Percentiles rank a stretch among this genome's conserved stretches.
Evolutionary conservation across 2,113 vertebrate species (phyloP).

Genomic region (Epinephelus cyanopodus): DNA sequence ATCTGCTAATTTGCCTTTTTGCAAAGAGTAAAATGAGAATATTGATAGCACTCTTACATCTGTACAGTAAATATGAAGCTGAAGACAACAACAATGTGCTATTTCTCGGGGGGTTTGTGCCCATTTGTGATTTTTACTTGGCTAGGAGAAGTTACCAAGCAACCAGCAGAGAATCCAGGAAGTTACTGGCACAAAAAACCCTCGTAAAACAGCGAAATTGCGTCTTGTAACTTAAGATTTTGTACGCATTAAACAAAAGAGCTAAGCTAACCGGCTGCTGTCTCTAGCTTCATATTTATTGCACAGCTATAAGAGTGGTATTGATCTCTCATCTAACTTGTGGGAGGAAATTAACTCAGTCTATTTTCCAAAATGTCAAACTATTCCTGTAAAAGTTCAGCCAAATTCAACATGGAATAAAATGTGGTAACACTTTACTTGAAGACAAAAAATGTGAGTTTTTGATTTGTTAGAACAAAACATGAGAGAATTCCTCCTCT

Average conservation of each 20-base stretch:
- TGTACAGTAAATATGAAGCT: background rate
- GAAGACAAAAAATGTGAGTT: background rate
- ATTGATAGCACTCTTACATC: background rate
- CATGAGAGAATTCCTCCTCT: background rate
- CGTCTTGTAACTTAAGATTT: background rate
- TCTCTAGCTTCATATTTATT: background rate
- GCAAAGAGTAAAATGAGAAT: background rate
- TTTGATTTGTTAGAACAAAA: background rate
- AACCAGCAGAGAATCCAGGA: background rate
- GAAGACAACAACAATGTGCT: too few species aligned
- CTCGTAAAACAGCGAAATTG: background rate
- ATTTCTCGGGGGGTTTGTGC: background rate
- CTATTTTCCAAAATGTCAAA: constrained; percentile 14
- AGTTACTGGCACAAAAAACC: background rate
- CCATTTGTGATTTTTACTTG: background rate
- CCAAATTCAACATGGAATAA: background rate
- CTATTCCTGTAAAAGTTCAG: background rate
- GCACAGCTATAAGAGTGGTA: background rate
- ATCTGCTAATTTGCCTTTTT: constrained; percentile 8
- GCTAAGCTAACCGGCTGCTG: background rate
- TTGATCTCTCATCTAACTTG: background rate
- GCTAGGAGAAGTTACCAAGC: background rate
- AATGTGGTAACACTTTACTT: constrained; percentile 43
- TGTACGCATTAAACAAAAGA: background rate
- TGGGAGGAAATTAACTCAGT: background rate